Percentiles rank a stretch among this genome's conserved stretches.
phyloP scores from a whole-genome alignment of 2,888 invertebrate genomes.

The Epirrhoe tristata region DNA sequence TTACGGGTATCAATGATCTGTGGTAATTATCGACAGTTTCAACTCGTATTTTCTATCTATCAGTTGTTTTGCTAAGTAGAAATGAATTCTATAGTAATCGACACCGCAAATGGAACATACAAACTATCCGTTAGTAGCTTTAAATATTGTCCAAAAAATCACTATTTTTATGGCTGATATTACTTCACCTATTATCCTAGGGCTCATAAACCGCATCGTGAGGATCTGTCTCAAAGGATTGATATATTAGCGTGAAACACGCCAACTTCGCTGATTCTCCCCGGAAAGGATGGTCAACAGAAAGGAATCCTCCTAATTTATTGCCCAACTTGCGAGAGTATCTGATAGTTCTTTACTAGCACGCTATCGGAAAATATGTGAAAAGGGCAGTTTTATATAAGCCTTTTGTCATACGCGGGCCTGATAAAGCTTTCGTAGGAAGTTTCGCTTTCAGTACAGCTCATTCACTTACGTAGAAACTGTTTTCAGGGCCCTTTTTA shows the following conservation, averaged over 20 bases:
- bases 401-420: not conserved
- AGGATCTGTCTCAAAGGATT: not conserved
- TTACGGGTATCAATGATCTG: not conserved
- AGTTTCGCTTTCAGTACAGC: not conserved
- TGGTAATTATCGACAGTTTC: not conserved
- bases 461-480: not conserved
- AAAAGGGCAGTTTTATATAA: not conserved
- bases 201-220: constrained; percentile 2
- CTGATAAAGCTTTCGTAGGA: not conserved
- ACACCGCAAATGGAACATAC: no score
- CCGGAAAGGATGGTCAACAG: constrained; percentile 42
- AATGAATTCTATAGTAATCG: no score
- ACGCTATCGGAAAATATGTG: constrained; percentile 12
- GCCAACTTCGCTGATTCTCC: constrained; percentile 44
- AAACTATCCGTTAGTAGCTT: no score
- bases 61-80: no score
- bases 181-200: not conserved
- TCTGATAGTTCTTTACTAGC: constrained; percentile 15
- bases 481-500: not conserved
- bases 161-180: no score
- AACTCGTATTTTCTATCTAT: no score
- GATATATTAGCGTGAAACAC: constrained; percentile 50
- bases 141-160: no score
- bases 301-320: constrained; percentile 41
- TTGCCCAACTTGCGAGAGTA: constrained; percentile 26